phyloP scores from a whole-genome alignment of 2,888 invertebrate species.

The Megastigmus dorsalis region DNA sequence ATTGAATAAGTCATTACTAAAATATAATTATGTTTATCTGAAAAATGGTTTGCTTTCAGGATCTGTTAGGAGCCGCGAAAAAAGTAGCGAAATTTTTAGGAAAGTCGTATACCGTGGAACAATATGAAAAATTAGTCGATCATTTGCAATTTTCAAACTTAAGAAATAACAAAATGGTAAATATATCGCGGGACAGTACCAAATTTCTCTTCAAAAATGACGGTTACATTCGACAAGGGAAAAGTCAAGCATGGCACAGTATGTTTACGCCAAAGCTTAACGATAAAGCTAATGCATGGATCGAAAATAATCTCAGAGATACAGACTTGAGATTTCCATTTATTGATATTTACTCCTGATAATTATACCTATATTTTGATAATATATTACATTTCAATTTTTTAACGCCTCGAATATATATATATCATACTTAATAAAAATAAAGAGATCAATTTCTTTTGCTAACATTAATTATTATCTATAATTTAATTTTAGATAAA shows the following conservation, averaged over 20 bases:
- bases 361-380: too few relatives aligned
- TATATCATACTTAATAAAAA: too few relatives aligned
- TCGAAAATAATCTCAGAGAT: constrained; percentile 78
- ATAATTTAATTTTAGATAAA: too few relatives aligned
- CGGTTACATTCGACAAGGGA: constrained; percentile 82
- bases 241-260: constrained; percentile 82
- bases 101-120: constrained; percentile 77
- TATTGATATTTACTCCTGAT: constrained; percentile 50
- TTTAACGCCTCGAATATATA: too few relatives aligned
- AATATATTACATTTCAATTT: too few relatives aligned
- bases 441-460: too few relatives aligned
- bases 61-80: constrained; percentile 78
- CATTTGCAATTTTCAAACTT: constrained; percentile 90
- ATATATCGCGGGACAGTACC: constrained; percentile 79
- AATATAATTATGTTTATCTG: too few relatives aligned
- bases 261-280: constrained; percentile 83
- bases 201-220: constrained; percentile 80
- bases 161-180: constrained; percentile 87
- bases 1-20: too few relatives aligned
- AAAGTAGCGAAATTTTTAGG: constrained; percentile 80
- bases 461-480: too few relatives aligned
- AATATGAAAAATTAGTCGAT: constrained; percentile 79
- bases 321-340: constrained; percentile 79
- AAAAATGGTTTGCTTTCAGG: too few relatives aligned
- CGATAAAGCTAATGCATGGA: constrained; percentile 82